Conservation (phyloP, 2,797 vertebrate species). For the Lacerta agilis region DNA sequence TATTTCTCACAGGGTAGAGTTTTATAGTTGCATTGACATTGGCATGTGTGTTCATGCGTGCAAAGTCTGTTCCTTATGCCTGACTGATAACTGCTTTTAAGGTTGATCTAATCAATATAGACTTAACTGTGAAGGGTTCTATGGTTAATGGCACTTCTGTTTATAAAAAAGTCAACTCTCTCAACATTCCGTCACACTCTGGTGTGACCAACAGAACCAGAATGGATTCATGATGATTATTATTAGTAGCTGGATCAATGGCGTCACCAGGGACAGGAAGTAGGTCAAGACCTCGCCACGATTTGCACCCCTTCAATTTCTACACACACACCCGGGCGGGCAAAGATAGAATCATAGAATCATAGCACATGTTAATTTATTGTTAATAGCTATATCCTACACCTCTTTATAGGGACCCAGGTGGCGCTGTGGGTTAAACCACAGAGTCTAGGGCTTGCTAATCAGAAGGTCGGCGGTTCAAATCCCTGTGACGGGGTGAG, state of each 20-base stretch:
- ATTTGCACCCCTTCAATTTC: background rate
- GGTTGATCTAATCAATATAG: slow-evolving; percentile 67
- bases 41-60: slow-evolving; percentile 61
- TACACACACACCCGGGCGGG: background rate
- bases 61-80: slow-evolving; percentile 53
- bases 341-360: no score
- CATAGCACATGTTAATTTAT: no score
- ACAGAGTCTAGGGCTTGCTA: no score
- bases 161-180: slow-evolving; percentile 49
- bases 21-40: slow-evolving; percentile 64
- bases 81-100: slow-evolving; percentile 63
- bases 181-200: slow-evolving; percentile 28
- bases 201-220: background rate
- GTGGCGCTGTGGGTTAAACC: no score
- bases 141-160: slow-evolving; percentile 17
- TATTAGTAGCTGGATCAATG: background rate
- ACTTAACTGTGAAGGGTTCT: slow-evolving; percentile 59
- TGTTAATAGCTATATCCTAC: no score
- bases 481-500: no score
- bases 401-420: no score
- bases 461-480: no score
- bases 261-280: background rate
- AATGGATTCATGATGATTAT: background rate
- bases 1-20: slow-evolving; percentile 65
- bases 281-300: background rate